phyloP scores from a whole-genome alignment of 2,797 vertebrate species.

The Syndactyla subalaris region DNA sequence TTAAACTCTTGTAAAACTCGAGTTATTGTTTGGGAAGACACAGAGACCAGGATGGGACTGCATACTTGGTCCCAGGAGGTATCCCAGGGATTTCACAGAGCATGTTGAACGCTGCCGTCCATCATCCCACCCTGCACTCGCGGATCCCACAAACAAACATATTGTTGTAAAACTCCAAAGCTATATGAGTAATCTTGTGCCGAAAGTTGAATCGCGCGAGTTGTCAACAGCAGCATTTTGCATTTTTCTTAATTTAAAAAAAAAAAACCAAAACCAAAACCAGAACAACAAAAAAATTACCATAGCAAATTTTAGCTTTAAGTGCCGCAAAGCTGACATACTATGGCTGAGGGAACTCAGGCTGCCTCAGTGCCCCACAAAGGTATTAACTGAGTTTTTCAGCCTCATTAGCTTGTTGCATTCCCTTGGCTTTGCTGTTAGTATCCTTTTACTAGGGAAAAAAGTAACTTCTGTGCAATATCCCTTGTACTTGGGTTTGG shows the following conservation, averaged over 20 bases:
- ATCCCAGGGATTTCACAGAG: background rate
- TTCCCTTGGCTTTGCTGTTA: background rate
- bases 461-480: background rate
- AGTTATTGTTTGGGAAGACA: background rate
- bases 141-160: background rate
- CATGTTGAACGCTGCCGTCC: background rate
- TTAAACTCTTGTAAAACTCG: background rate
- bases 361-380: background rate
- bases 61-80: background rate
- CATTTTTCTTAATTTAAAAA: background rate
- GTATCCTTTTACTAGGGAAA: background rate
- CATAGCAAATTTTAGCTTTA: background rate
- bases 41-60: background rate
- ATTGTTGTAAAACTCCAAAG: conserved; percentile 18
- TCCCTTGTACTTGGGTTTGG: background rate
- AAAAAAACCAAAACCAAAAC: background rate
- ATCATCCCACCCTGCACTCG: background rate
- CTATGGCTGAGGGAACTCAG: fast-evolving
- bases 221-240: background rate
- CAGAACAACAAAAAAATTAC: background rate
- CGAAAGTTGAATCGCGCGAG: background rate
- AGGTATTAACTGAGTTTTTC: background rate
- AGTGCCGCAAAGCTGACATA: background rate
- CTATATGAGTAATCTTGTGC: background rate
- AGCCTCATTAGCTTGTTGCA: background rate